Evolutionary conservation across 2,797 vertebrate genomes (phyloP).

Genomic region (Manis javanica): DNA sequence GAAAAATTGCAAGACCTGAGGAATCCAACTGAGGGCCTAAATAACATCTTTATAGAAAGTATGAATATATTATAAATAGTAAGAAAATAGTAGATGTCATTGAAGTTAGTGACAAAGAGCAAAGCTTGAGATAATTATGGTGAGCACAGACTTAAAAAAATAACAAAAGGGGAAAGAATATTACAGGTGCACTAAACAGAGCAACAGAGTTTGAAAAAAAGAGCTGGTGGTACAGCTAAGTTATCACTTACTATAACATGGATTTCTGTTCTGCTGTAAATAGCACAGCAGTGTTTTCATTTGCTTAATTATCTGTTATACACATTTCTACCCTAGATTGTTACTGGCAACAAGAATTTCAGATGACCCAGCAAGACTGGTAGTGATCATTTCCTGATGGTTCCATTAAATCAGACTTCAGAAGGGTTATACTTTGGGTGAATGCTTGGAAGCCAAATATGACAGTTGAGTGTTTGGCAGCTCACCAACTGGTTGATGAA

Average conservation of each 20-base stretch:
- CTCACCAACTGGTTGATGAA: constrained; percentile 57
- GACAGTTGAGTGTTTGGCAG: constrained; percentile 58
- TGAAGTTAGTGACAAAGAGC: background rate
- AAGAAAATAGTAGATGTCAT: background rate
- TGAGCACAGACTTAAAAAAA: background rate
- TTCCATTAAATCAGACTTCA: constrained; percentile 18
- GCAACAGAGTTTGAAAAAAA: background rate
- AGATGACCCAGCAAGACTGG: background rate
- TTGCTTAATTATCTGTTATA: constrained; percentile 11
- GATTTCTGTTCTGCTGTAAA: background rate
- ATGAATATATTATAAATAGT: background rate
- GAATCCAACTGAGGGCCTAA: background rate
- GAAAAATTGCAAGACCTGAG: background rate
- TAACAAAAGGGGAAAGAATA: background rate
- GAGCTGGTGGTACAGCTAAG: background rate
- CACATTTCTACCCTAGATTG: background rate
- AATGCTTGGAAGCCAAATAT: constrained; percentile 45
- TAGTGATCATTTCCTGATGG: background rate
- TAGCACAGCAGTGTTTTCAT: background rate
- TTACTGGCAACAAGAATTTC: background rate
- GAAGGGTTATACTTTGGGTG: constrained; percentile 10
- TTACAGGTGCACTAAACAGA: background rate
- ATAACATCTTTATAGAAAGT: background rate
- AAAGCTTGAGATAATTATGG: background rate
- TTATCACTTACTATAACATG: background rate